Conservation (phyloP, 2,888 invertebrate species). For the Adineta ricciae region DNA sequence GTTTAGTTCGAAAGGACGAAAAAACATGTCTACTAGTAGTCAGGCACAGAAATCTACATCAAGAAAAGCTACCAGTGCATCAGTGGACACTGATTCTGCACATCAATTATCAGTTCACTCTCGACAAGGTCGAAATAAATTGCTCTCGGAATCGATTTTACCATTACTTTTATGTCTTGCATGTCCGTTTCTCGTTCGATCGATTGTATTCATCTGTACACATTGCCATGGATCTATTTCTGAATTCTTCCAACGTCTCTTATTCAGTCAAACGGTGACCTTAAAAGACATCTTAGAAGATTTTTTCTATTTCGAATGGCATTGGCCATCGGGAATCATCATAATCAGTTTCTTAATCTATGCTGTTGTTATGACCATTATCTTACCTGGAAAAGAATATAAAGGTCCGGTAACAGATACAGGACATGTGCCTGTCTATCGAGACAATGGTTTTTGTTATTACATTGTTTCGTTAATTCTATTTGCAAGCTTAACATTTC, state of each 20-base stretch:
- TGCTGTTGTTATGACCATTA: constrained; percentile 49
- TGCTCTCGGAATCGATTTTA: neutral
- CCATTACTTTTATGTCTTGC: neutral
- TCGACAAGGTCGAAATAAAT: neutral
- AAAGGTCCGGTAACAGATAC: constrained; percentile 52
- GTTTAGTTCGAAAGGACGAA: neutral
- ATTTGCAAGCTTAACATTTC: constrained; percentile 42
- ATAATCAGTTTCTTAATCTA: constrained; percentile 41
- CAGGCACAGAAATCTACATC: neutral
- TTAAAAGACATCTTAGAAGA: neutral
- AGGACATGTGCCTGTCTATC: constrained; percentile 51
- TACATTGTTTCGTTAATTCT: constrained; percentile 50
- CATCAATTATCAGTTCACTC: neutral
- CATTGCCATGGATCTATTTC: neutral
- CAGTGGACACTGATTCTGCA: neutral
- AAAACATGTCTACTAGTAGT: neutral
- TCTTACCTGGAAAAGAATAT: constrained; percentile 49
- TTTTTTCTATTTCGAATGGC: neutral
- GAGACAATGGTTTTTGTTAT: constrained; percentile 53
- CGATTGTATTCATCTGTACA: neutral
- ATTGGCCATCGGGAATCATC: constrained; percentile 13
- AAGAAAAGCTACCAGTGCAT: neutral
- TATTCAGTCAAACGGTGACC: neutral
- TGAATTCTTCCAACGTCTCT: neutral
- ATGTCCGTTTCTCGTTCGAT: constrained; percentile 14